Base-by-base conservation (phyloP, 1,140 invertebrate species). In the Temnothorax nylanderi region DNA sequence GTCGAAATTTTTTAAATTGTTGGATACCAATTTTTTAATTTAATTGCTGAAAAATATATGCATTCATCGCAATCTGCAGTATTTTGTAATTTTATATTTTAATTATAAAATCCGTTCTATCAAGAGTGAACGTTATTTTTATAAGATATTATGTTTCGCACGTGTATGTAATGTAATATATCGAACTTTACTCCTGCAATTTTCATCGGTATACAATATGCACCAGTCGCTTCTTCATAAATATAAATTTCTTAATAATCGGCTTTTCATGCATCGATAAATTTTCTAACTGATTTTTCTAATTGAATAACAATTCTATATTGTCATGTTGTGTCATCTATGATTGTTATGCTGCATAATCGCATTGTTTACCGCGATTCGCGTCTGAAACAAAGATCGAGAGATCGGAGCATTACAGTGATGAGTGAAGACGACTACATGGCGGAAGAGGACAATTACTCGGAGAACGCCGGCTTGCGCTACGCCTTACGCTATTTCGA, bases 301-400 rank as follows among this genome's bases (percentile, higher is more conserved):
- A 54, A 21, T 4, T 26, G 10, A 11, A 18, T n/a, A 54, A 41
- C 13, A 16, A 3, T 18, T 69, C 16, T 44, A 71, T 32, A 81
- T 69, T 13, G 47, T 58, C 3, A 41, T 13, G 13, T 51, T 80
- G n/a, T 16, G 72, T 37, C 37, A 18, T 85, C n/a, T 64, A 47
- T 16, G 56, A 76, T 75, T 41, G 62, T 85, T 72, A 62, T 41
- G 77, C 87, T 76, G 72, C 85, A 88, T 91, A 92, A 92, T 93
- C 91, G 90, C 84, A 85, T 92, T 92, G 88, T 93, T 91, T 91
- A 91, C 89, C 80, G 69, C 76, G 69, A 89, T 82, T 91, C 64
- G 87, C 76, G 65, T 88, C 85, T 88, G 64, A 81, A 87, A 69
- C 87, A 84, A 88, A 89, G 76, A 71, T 84, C 85, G 47, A 69